Evolutionary conservation across 2,888 invertebrate species (phyloP).

Genomic region (Spilarctia lutea): DNA sequence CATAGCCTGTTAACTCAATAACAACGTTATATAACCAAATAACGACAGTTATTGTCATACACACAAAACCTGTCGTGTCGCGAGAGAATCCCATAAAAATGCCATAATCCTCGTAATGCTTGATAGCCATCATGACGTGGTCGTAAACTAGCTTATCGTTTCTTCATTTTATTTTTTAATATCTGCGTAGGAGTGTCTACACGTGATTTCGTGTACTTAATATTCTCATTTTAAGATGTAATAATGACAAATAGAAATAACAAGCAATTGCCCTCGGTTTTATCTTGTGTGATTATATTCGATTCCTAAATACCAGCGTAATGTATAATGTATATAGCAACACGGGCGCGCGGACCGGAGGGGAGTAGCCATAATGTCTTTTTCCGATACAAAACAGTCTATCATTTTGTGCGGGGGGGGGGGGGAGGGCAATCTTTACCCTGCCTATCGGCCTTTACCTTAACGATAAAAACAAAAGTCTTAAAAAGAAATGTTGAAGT

Average conservation of each 20-base stretch:
- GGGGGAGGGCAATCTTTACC: too few species aligned
- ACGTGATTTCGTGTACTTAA: background rate
- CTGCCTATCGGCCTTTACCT: too few species aligned
- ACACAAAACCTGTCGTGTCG: conserved; percentile 20
- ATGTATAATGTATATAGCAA: background rate
- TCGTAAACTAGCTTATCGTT: conserved; percentile 24
- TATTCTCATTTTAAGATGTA: background rate
- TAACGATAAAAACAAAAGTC: too few species aligned
- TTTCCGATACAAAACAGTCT: too few species aligned
- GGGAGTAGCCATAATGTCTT: too few species aligned
- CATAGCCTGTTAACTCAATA: background rate
- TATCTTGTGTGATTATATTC: too few species aligned
- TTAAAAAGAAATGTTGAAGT: too few species aligned
- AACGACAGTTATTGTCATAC: conserved; percentile 11
- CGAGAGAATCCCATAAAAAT: conserved; percentile 30
- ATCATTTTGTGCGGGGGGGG: too few species aligned
- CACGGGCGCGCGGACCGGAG: too few species aligned
- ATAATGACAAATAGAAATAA: background rate
- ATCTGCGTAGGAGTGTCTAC: conserved; percentile 27
- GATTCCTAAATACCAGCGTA: background rate
- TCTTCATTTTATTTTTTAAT: conserved; percentile 24
- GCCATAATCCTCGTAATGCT: conserved; percentile 27
- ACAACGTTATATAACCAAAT: conserved; percentile 7
- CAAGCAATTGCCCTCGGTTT: background rate
- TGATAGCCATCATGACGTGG: conserved; percentile 18